Conservation (phyloP, 1,140 invertebrate species). For the Olivierus martensii region DNA sequence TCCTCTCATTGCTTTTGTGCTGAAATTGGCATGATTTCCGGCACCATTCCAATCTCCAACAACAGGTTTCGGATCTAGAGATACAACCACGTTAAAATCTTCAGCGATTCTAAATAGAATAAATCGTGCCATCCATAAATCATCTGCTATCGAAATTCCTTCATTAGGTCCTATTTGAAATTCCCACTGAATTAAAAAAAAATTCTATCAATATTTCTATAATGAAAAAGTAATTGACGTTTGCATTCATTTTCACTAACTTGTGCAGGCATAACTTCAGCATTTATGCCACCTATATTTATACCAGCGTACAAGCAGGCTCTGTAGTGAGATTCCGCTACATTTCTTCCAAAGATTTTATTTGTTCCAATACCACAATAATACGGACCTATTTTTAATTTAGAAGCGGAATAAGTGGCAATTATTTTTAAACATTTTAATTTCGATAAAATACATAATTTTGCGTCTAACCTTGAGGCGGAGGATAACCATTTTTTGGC, state of each 20-base stretch:
- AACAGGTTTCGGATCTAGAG: slow-evolving; percentile 77
- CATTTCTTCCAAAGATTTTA: slow-evolving; percentile 81
- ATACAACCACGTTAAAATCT: slow-evolving; percentile 75
- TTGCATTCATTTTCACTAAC: background rate
- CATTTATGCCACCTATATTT: slow-evolving; percentile 79
- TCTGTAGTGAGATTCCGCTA: slow-evolving; percentile 74
- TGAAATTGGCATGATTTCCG: slow-evolving; percentile 77
- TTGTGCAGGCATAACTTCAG: slow-evolving; percentile 86
- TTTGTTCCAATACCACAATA: slow-evolving; percentile 92
- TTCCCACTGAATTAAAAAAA: slow-evolving; percentile 8
- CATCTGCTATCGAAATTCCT: slow-evolving; percentile 70
- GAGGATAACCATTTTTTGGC: slow-evolving; percentile 86
- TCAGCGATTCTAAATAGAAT: slow-evolving; percentile 73
- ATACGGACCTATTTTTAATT: slow-evolving; percentile 70
- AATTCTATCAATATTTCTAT: background rate
- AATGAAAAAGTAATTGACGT: background rate
- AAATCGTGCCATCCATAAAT: slow-evolving; percentile 79
- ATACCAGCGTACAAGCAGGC: slow-evolving; percentile 80
- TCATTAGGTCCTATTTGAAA: slow-evolving; percentile 52
- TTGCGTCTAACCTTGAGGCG: slow-evolving; percentile 43
- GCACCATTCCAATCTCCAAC: slow-evolving; percentile 79
- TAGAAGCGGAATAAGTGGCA: too few species aligned
- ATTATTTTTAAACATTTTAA: too few species aligned
- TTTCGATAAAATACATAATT: too few species aligned
- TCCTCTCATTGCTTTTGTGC: slow-evolving; percentile 70